These are phyloP conservation scores for Diorhabda sublineata DNA, from an alignment of 1,140 invertebrate genomes.

Conservation along the genomic window DNA sequence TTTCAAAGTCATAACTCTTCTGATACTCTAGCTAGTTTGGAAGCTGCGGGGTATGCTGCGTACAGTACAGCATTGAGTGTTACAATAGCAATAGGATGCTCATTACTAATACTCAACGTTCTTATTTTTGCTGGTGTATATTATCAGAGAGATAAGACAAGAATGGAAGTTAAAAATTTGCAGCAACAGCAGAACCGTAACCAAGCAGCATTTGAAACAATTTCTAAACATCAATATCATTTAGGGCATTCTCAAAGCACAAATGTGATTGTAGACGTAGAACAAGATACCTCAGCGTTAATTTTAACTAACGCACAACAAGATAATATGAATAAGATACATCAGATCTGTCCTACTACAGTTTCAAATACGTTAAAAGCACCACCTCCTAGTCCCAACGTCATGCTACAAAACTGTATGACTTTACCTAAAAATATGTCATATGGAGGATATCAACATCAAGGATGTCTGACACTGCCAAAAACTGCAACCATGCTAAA, in stretches of 20 bases:
- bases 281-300: constrained; percentile 65
- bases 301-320: constrained; percentile 56
- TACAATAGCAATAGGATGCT: constrained; percentile 85
- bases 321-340: constrained; percentile 41
- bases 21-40: constrained; percentile 69
- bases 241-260: constrained; percentile 64
- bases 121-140: constrained; percentile 83
- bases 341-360: constrained; percentile 56
- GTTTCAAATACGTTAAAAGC: constrained; percentile 56
- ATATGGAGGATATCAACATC: constrained; percentile 41
- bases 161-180: constrained; percentile 72
- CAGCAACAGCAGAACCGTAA: constrained; percentile 66
- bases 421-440: constrained; percentile 57
- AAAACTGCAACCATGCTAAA: constrained; percentile 56
- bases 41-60: constrained; percentile 72
- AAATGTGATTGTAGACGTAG: constrained; percentile 75
- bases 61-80: constrained; percentile 81
- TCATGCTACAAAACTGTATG: constrained; percentile 58
- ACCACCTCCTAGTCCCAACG: constrained; percentile 56
- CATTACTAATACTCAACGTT: constrained; percentile 78
- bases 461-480: constrained; percentile 56
- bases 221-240: constrained; percentile 63
- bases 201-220: constrained; percentile 65
- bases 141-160: constrained; percentile 79
- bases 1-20: constrained; percentile 55